Percentiles rank a stretch among this genome's conserved stretches.
These are phyloP conservation scores for Thereuonema tuberculata DNA, from an alignment of 1,140 invertebrate species.

Conservation along the genomic window DNA sequence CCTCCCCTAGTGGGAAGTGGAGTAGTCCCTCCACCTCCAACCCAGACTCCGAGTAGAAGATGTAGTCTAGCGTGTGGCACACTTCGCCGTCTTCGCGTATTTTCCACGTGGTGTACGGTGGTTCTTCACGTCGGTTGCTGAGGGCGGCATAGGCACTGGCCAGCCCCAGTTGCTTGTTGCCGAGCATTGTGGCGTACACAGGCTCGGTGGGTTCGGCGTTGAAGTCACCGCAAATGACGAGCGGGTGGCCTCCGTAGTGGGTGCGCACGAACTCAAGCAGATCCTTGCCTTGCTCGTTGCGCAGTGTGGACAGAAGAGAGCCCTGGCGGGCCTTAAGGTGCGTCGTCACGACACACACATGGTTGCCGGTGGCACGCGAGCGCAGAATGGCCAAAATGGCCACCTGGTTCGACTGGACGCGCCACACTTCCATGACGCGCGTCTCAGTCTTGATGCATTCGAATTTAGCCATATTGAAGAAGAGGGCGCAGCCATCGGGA, in stretches of 20 bases:
- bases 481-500: conserved; percentile 66
- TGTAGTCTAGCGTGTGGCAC: conserved; percentile 64
- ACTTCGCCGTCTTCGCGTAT: conserved; percentile 52
- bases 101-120: conserved; percentile 65
- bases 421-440: conserved; percentile 51
- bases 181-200: conserved; percentile 44
- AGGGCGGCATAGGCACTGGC: conserved; percentile 36
- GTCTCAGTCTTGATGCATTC: conserved; percentile 43
- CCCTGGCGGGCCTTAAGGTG: conserved; percentile 62
- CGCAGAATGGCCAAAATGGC: conserved; percentile 44
- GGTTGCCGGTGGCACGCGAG: conserved; percentile 37
- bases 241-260: conserved; percentile 32
- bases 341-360: conserved; percentile 54
- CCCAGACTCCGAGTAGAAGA: conserved; percentile 48
- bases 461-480: conserved; percentile 48
- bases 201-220: conserved; percentile 61
- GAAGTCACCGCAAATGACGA: conserved; percentile 60
- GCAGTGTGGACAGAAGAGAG: conserved; percentile 47
- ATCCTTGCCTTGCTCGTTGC: conserved; percentile 61
- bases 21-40: conserved; percentile 45
- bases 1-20: conserved; percentile 46
- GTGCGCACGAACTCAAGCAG: conserved; percentile 44
- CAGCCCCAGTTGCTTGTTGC: background rate
- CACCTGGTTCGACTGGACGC: conserved; percentile 55
- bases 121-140: conserved; percentile 34